phyloP scores from a whole-genome alignment of 2,888 invertebrate genomes.

The Caenorhabditis virilis region DNA sequence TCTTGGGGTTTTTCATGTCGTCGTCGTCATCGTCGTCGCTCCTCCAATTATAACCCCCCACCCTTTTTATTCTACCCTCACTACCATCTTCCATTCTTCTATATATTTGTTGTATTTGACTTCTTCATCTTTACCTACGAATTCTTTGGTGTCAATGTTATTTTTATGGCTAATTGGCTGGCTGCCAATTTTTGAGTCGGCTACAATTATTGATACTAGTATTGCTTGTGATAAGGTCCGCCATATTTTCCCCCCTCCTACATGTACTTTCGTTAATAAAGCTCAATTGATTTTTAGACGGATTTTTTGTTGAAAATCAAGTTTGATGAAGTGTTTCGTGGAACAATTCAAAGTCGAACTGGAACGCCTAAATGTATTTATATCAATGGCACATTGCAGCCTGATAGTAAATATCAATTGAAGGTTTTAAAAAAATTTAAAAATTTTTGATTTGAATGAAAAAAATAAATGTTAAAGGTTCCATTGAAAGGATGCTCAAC shows the following conservation, averaged over 20 bases:
- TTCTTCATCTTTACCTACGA: neutral
- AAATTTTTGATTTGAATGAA: neutral
- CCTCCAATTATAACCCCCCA: too few species aligned
- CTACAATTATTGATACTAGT: slow-evolving; percentile 44
- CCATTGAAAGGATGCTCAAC: slow-evolving; percentile 66
- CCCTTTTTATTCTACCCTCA: too few species aligned
- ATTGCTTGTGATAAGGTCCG: slow-evolving; percentile 52
- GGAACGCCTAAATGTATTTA: slow-evolving; percentile 67
- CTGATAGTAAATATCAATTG: slow-evolving; percentile 57
- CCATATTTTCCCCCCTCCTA: neutral
- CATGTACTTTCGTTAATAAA: neutral
- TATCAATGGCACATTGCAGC: slow-evolving; percentile 63
- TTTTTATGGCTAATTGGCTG: slow-evolving; percentile 24
- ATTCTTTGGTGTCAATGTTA: too few species aligned
- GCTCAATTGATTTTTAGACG: slow-evolving; percentile 48
- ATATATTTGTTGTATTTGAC: too few species aligned
- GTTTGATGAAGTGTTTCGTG: slow-evolving; percentile 62
- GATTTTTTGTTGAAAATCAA: slow-evolving; percentile 63
- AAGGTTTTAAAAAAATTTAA: slow-evolving; percentile 46
- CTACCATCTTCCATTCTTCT: too few species aligned
- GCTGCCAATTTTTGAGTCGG: slow-evolving; percentile 4
- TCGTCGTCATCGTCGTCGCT: neutral
- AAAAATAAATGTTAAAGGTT: slow-evolving; percentile 40
- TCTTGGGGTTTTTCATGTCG: neutral
- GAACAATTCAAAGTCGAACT: slow-evolving; percentile 63